A percentile compares a stretch with the other conserved stretches of the same genome.
These are phyloP conservation scores for Cybosia mesomella DNA, from an alignment of 2,888 invertebrate species.

Conservation along the genomic window DNA sequence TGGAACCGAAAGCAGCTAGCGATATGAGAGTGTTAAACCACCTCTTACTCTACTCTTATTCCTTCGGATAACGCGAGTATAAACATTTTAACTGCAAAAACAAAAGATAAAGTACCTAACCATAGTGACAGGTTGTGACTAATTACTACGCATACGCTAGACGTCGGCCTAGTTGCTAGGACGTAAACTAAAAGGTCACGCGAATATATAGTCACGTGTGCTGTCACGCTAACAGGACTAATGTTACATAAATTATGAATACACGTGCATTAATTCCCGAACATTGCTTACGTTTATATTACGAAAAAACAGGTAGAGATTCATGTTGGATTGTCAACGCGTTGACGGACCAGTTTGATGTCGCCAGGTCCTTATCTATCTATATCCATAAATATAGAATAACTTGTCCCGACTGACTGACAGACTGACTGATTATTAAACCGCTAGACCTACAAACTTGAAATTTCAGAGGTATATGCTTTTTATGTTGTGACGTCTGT, in stretches of 20 bases:
- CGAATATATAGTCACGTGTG: slow-evolving; percentile 23
- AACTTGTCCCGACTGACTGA: no score
- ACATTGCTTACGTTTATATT: background rate
- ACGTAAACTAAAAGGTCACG: slow-evolving; percentile 32
- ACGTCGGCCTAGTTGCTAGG: slow-evolving; percentile 15
- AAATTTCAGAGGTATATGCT: no score
- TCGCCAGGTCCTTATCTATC: no score
- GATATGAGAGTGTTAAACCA: no score
- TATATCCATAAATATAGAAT: no score
- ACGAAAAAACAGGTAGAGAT: background rate
- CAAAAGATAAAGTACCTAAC: background rate
- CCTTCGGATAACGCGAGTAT: background rate
- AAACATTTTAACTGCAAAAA: background rate
- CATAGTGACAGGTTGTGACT: background rate
- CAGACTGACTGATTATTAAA: no score
- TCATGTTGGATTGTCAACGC: background rate
- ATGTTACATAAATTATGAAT: background rate
- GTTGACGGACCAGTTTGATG: no score
- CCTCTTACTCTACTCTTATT: no score
- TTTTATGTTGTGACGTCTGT: no score
- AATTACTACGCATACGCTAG: slow-evolving; percentile 23
- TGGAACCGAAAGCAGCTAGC: no score
- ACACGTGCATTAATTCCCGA: background rate
- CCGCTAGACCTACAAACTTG: no score
- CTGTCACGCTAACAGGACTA: background rate